A percentile compares a stretch with the other conserved stretches of the same genome.
Evolutionary conservation across 2,888 invertebrate species (phyloP).

Genomic region (Xylocampa areola): DNA sequence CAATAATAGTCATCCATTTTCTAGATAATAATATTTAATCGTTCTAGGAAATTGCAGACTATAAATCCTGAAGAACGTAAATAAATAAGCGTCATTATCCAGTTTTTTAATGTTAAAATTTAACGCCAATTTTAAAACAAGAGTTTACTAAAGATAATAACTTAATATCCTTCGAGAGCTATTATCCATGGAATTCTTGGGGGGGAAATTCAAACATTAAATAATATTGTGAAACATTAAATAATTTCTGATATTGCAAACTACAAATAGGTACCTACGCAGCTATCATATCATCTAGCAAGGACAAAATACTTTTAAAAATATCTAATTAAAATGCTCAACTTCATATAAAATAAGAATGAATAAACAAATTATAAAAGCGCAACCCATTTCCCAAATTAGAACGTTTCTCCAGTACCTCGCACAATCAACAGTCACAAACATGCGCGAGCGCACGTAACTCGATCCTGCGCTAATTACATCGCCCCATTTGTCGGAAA

Average conservation of each 20-base stretch:
- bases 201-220: background rate
- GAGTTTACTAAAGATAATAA: slow-evolving; percentile 23
- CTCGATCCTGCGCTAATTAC: slow-evolving; percentile 66
- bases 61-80: slow-evolving; percentile 15
- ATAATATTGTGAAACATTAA: background rate
- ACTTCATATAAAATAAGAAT: background rate
- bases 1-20: slow-evolving; percentile 6
- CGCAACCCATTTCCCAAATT: slow-evolving; percentile 47
- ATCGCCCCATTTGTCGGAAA: slow-evolving; percentile 61
- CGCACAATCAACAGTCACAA: slow-evolving; percentile 48
- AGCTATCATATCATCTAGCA: too few species aligned
- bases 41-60: background rate
- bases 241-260: background rate
- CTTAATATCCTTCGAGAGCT: slow-evolving; percentile 32
- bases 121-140: slow-evolving; percentile 26
- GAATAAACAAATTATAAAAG: slow-evolving; percentile 37
- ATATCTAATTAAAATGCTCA: background rate
- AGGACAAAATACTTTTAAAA: too few species aligned
- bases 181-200: background rate
- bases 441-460: slow-evolving; percentile 61
- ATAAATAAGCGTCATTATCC: slow-evolving; percentile 16
- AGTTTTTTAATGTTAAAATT: slow-evolving; percentile 21
- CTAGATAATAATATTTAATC: background rate
- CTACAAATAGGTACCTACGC: too few species aligned
- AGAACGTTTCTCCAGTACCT: slow-evolving; percentile 48